Evolutionary conservation across 2,888 invertebrate species (phyloP).

Genomic region (Augiades crinisus): DNA sequence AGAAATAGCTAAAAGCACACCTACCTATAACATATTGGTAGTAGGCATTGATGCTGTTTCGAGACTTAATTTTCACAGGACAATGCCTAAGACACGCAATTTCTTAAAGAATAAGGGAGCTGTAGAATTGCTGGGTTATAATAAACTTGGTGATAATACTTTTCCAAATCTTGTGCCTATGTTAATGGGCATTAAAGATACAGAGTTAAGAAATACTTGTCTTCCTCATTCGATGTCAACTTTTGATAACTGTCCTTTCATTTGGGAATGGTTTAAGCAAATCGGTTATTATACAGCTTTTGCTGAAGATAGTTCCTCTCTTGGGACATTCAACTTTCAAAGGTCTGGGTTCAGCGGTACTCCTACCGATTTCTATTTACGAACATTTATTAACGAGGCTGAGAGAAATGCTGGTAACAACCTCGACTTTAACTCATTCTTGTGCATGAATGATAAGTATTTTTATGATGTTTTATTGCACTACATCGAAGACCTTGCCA

Average conservation of each 20-base stretch:
- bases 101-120: constrained; percentile 81
- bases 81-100: constrained; percentile 86
- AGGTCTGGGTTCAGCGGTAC: constrained; percentile 85
- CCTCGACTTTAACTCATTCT: constrained; percentile 78
- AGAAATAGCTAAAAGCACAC: constrained; percentile 27
- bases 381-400: constrained; percentile 85
- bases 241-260: constrained; percentile 87
- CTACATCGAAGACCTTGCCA: constrained; percentile 83
- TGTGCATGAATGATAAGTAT: constrained; percentile 85
- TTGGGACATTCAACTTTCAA: constrained; percentile 88
- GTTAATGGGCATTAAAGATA: constrained; percentile 84
- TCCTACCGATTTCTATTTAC: constrained; percentile 91
- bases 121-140: constrained; percentile 92
- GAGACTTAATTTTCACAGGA: constrained; percentile 89
- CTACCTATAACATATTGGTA: constrained; percentile 84
- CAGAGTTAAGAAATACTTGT: constrained; percentile 82
- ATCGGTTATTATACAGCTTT: constrained; percentile 87
- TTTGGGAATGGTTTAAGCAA: constrained; percentile 89
- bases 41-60: constrained; percentile 93
- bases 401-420: constrained; percentile 80
- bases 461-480: constrained; percentile 85
- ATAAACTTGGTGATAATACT: constrained; percentile 95
- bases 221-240: constrained; percentile 70
- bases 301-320: constrained; percentile 88
- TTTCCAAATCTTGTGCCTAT: constrained; percentile 92